Percentiles rank a stretch among this genome's conserved stretches.
These are phyloP conservation scores for Peromyscus eremicus DNA, from an alignment of 2,797 vertebrate genomes.

Conservation along the genomic window DNA sequence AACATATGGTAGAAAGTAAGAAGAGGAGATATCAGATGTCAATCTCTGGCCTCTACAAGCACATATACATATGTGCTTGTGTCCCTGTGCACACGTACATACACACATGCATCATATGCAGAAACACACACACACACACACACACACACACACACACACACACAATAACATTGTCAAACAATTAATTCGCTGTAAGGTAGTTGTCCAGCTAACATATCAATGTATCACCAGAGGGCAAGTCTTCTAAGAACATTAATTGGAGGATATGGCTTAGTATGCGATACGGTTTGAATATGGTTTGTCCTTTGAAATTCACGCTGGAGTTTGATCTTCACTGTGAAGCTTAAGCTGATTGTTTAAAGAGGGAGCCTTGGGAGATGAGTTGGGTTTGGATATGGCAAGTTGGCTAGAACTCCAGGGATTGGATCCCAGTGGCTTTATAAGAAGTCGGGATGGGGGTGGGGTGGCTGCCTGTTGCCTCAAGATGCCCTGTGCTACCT, in stretches of 20 bases:
- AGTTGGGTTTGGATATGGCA: background rate
- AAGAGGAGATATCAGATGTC: background rate
- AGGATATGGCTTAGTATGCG: background rate
- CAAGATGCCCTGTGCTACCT: background rate
- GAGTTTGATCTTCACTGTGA: background rate
- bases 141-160: background rate
- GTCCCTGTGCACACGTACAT: background rate
- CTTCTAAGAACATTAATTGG: background rate
- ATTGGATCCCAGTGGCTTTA: background rate
- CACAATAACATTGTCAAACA: constrained; percentile 13
- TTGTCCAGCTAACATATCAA: background rate
- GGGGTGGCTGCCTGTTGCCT: background rate
- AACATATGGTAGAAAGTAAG: background rate
- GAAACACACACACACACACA: background rate
- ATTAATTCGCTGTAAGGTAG: background rate
- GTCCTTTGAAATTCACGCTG: background rate
- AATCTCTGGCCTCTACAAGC: background rate
- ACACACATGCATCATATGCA: background rate
- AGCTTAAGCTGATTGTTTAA: background rate
- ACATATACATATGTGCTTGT: no score
- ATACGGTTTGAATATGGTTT: background rate
- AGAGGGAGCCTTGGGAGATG: background rate
- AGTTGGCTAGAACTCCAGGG: background rate
- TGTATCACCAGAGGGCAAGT: background rate
- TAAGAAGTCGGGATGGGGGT: background rate